These are phyloP conservation scores for Paratrypauchen microcephalus DNA, from an alignment of 2,797 vertebrate species.

Conservation along the genomic window DNA sequence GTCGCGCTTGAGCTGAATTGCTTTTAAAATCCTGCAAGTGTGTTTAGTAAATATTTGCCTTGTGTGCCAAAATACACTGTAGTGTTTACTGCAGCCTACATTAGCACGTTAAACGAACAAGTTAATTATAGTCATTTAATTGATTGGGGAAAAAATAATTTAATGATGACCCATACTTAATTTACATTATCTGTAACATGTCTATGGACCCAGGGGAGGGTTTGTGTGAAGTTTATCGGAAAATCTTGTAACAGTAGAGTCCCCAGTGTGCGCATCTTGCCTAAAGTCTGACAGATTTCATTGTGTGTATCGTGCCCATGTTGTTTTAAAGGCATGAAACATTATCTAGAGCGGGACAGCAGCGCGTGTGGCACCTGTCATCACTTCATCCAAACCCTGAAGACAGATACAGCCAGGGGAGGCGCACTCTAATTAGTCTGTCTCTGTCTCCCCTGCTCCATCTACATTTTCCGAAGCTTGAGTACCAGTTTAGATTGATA, in stretches of 20 bases:
- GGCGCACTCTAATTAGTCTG: slow-evolving; percentile 51
- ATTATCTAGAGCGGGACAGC: slow-evolving; percentile 56
- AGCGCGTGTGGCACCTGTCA: slow-evolving; percentile 59
- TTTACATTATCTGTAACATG: slow-evolving; percentile 4
- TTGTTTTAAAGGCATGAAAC: slow-evolving; percentile 63
- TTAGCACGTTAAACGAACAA: not conserved
- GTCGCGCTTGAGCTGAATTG: not conserved
- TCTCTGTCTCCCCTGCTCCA: slow-evolving; percentile 36
- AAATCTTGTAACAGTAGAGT: slow-evolving; percentile 60
- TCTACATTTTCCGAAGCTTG: slow-evolving; percentile 59
- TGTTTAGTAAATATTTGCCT: slow-evolving; percentile 20
- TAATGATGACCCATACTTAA: not conserved
- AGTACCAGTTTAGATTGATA: slow-evolving; percentile 26
- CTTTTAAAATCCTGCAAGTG: not conserved
- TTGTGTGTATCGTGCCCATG: slow-evolving; percentile 40
- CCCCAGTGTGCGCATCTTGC: slow-evolving; percentile 18
- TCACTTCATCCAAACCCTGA: slow-evolving; percentile 44
- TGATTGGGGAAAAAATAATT: not conserved
- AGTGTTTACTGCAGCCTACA: not conserved
- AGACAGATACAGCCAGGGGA: slow-evolving; percentile 56
- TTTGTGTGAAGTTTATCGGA: slow-evolving; percentile 37
- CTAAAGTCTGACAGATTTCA: slow-evolving; percentile 39
- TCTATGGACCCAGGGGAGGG: not conserved
- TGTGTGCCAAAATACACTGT: not conserved
- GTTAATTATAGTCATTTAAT: not conserved